Percentiles rank a stretch among this genome's conserved stretches.
phyloP scores from a whole-genome alignment of 2,888 invertebrate species.

The Pedicia rivosa region DNA sequence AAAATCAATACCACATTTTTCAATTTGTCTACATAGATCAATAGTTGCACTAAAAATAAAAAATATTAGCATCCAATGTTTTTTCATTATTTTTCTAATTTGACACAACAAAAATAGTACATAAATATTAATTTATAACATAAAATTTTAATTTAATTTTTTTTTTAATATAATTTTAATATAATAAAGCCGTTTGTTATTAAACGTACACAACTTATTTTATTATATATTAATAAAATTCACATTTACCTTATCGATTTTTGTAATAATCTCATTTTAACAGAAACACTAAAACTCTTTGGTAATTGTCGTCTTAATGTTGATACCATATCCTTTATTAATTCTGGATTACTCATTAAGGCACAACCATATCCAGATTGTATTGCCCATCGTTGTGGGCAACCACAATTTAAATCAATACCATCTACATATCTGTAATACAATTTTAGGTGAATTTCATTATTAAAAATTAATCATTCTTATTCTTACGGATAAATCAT shows the following conservation, averaged over 20 bases:
- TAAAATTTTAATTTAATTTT: too few relatives aligned
- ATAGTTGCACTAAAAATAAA: slow-evolving; percentile 44
- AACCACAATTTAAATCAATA: slow-evolving; percentile 93
- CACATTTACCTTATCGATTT: slow-evolving; percentile 10
- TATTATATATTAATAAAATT: too few relatives aligned
- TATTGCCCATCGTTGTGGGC: slow-evolving; percentile 92
- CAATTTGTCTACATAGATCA: slow-evolving; percentile 60
- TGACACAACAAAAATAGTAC: too few relatives aligned
- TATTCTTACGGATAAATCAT: slow-evolving; percentile 54
- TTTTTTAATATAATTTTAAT: too few relatives aligned
- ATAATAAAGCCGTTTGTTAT: too few relatives aligned
- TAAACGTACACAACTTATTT: too few relatives aligned
- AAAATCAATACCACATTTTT: slow-evolving; percentile 76
- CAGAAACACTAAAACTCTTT: slow-evolving; percentile 65
- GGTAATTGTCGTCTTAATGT: slow-evolving; percentile 57
- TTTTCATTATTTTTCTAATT: too few relatives aligned
- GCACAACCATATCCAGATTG: slow-evolving; percentile 80
- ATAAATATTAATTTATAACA: too few relatives aligned
- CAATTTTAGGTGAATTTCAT: slow-evolving; percentile 12
- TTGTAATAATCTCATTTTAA: slow-evolving; percentile 65
- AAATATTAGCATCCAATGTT: not conserved
- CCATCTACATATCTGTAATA: slow-evolving; percentile 60
- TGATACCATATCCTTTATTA: slow-evolving; percentile 63
- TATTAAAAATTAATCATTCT: not conserved
- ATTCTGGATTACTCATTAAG: slow-evolving; percentile 65